Evolutionary conservation across 2,888 invertebrate genomes (phyloP), one percentile per base, ranked within the genome.

Genomic region (Halictus quadricinctus): DNA sequence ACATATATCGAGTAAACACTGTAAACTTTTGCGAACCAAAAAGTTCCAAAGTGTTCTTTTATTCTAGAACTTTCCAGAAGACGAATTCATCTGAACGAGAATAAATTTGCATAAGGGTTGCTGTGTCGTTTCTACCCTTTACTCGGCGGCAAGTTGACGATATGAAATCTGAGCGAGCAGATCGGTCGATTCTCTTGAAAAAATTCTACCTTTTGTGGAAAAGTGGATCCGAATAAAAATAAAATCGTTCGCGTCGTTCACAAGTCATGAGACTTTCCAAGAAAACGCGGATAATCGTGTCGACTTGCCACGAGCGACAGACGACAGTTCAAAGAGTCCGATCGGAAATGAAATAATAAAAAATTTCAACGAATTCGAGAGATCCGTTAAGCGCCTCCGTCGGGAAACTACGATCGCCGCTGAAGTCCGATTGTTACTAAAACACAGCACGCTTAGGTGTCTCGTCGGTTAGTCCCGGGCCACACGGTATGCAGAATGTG

Each of bases 401-500:
- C 13, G 60, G 60, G 60, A 60, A 60, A 60, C 29, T 25, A 60
- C 1, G 15, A 54, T 54, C 54, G 1, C n/a, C n/a, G 3, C n/a
- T n/a, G n/a, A 21, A 60, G 60, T 25, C 15, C 13, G 25, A 29
- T 77, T 8, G 43, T 70, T 25, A 54, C 66, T 66, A 60, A 41
- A 72, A 70, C 70, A 50, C 77, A 70, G 41, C 54, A n/a, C 46
- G 6, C 36, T 54, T 5, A 18, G 41, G 5, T 70, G 69, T 43
- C 70, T 43, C 54, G 36, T 58, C 70, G 36, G 41, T 29, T 43
- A 36, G 70, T 36, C 41, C 70, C n/a, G n/a, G 69, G 77, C 13
- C 50, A 70, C 70, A 77, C 54, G 70, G 77, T 58, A 77, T 70
- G 70, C 70, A 58, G 77, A 77, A 50, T 58, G 73, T 75, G 50